Evolutionary conservation across 2,113 vertebrate genomes (phyloP).

Genomic region (Orthochromis indermauri): DNA sequence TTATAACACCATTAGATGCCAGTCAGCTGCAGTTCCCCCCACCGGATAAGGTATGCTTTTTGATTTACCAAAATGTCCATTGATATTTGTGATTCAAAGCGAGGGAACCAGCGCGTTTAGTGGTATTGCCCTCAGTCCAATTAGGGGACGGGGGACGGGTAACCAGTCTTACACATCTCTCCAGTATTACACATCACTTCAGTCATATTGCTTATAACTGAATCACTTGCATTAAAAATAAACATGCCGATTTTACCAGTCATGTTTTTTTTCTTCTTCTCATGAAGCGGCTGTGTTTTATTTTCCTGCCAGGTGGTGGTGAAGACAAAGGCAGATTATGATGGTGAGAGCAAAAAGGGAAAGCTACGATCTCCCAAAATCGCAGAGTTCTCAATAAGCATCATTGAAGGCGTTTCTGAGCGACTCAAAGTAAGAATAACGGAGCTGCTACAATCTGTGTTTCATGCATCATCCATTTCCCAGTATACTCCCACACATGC

Average conservation of each 20-base stretch:
- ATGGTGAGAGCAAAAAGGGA: conserved; percentile 83
- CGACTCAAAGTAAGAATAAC: conserved; percentile 84
- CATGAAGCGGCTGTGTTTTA: background rate
- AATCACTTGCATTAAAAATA: background rate
- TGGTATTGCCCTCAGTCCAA: background rate
- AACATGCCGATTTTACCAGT: background rate
- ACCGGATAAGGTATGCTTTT: conserved; percentile 82
- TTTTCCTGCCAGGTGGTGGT: conserved; percentile 80
- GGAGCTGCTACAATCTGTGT: background rate
- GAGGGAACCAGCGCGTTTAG: background rate
- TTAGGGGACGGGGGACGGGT: fast-evolving
- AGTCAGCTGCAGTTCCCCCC: conserved; percentile 91
- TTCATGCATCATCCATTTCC: background rate
- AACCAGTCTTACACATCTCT: background rate
- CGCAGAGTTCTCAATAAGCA: conserved; percentile 90
- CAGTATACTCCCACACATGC: background rate
- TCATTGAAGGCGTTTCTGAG: conserved; percentile 89
- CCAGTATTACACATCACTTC: background rate
- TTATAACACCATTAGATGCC: conserved; percentile 92
- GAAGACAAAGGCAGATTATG: conserved; percentile 93
- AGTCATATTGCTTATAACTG: background rate
- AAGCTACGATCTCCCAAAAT: conserved; percentile 84
- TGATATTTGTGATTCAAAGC: background rate
- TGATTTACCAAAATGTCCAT: background rate
- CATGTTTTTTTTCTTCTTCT: background rate